These are phyloP conservation scores for Phasianus colchicus DNA, from an alignment of 2,113 vertebrate genomes.

Conservation along the genomic window DNA sequence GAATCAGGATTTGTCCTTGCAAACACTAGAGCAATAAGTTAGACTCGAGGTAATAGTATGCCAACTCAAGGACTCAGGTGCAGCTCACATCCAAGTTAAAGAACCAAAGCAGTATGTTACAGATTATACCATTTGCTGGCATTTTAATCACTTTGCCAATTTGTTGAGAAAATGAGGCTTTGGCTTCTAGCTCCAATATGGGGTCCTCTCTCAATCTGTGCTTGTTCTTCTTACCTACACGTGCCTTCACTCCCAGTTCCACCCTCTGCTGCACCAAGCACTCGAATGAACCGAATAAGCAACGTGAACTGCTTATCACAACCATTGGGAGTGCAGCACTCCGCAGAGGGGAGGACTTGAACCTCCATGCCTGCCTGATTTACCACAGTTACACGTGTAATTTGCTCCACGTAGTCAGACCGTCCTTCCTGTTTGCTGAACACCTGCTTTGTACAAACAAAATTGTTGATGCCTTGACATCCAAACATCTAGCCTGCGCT, in stretches of 20 bases:
- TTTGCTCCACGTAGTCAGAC: background rate
- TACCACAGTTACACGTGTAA: fast-evolving
- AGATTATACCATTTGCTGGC: background rate
- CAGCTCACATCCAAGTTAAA: background rate
- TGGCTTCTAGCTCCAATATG: background rate
- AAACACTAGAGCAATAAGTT: background rate
- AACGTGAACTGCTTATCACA: fast-evolving
- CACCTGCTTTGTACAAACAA: background rate
- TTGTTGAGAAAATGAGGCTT: background rate
- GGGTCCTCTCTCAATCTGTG: background rate
- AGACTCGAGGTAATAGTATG: background rate
- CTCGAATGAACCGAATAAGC: background rate
- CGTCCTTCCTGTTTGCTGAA: background rate
- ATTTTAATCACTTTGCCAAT: background rate
- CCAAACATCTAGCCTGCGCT: background rate
- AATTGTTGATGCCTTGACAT: background rate
- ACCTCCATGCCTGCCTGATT: background rate
- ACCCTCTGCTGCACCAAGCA: background rate
- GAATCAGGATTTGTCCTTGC: background rate
- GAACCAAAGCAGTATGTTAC: background rate
- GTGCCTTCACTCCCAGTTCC: background rate
- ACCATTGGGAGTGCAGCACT: background rate
- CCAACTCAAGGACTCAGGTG: background rate
- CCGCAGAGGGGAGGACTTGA: background rate
- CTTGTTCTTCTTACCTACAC: background rate